Evolutionary conservation across 2,797 vertebrate species (phyloP).

Genomic region (Acanthopagrus latus): DNA sequence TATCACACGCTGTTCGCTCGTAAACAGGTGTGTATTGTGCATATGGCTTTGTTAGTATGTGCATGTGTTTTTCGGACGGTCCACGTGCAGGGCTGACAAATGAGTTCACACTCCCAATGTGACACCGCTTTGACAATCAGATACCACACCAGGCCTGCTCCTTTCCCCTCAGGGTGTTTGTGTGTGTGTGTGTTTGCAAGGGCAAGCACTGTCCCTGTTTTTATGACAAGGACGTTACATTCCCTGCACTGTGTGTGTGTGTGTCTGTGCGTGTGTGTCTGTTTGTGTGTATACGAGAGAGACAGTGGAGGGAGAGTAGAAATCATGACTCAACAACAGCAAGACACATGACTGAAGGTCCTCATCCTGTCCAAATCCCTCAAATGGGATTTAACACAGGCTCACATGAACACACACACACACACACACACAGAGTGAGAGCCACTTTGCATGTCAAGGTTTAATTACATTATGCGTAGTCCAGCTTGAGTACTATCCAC

Average conservation of each 20-base stretch:
- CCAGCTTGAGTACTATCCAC: conserved; percentile 1
- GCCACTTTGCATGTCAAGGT: conserved; percentile 30
- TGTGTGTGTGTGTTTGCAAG: conserved; percentile 36
- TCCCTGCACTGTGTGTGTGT: conserved; percentile 27
- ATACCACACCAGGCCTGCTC: conserved; percentile 61
- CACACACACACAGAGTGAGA: background rate
- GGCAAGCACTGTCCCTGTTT: conserved; percentile 50
- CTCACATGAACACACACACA: conserved; percentile 13
- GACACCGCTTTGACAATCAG: conserved; percentile 76
- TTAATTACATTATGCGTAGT: conserved; percentile 49
- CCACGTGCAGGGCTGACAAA: conserved; percentile 66
- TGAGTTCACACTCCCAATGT: conserved; percentile 65
- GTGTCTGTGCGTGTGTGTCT: conserved; percentile 24
- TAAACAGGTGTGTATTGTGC: conserved; percentile 48
- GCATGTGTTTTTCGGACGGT: conserved; percentile 44
- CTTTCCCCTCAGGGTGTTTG: conserved; percentile 52
- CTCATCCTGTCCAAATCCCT: conserved; percentile 60
- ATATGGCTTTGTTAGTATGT: conserved; percentile 54
- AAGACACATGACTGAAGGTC: conserved; percentile 54
- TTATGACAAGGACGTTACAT: conserved; percentile 76
- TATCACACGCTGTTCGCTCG: conserved; percentile 31
- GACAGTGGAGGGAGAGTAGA: conserved; percentile 4
- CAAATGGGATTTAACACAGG: conserved; percentile 53
- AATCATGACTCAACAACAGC: conserved; percentile 58
- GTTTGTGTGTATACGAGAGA: conserved; percentile 17